Evolutionary conservation across 2,113 vertebrate genomes (phyloP).

Genomic region (Colinus virginianus): DNA sequence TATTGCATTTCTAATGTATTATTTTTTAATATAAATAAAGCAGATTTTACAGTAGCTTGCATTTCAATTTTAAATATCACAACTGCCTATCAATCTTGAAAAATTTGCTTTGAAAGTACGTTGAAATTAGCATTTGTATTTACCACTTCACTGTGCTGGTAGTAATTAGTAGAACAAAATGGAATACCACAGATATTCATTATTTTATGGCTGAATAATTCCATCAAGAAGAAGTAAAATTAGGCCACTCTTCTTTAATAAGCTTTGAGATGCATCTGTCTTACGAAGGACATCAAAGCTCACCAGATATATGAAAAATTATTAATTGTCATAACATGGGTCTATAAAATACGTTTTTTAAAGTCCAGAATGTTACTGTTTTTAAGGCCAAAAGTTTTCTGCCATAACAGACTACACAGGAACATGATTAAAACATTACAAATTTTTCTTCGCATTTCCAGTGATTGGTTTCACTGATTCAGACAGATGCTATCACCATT

Average conservation of each 20-base stretch:
- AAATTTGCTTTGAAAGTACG: constrained; percentile 63
- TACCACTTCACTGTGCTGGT: constrained; percentile 70
- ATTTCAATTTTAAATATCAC: constrained; percentile 62
- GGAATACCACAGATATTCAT: constrained; percentile 65
- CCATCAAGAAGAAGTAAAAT: constrained; percentile 70
- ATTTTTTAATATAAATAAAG: constrained; percentile 58
- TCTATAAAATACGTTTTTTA: constrained; percentile 54
- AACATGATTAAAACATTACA: constrained; percentile 1
- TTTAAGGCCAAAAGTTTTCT: constrained; percentile 33
- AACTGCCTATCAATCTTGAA: constrained; percentile 44
- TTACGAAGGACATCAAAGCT: constrained; percentile 62
- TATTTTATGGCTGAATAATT: constrained; percentile 74
- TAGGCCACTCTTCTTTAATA: constrained; percentile 39
- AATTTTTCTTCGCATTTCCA: background rate
- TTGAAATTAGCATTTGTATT: constrained; percentile 77
- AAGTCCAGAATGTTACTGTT: constrained; percentile 25
- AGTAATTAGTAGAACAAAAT: constrained; percentile 72
- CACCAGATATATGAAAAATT: constrained; percentile 54
- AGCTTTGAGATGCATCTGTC: constrained; percentile 60
- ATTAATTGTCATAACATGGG: constrained; percentile 52
- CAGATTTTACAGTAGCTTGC: constrained; percentile 59
- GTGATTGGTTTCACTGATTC: background rate
- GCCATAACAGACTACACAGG: background rate
- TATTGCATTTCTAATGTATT: constrained; percentile 24
- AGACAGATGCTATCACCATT: background rate